These are phyloP conservation scores for Mesorhabditis spiculigera DNA, from an alignment of 2,888 invertebrate species.

Conservation along the genomic window DNA sequence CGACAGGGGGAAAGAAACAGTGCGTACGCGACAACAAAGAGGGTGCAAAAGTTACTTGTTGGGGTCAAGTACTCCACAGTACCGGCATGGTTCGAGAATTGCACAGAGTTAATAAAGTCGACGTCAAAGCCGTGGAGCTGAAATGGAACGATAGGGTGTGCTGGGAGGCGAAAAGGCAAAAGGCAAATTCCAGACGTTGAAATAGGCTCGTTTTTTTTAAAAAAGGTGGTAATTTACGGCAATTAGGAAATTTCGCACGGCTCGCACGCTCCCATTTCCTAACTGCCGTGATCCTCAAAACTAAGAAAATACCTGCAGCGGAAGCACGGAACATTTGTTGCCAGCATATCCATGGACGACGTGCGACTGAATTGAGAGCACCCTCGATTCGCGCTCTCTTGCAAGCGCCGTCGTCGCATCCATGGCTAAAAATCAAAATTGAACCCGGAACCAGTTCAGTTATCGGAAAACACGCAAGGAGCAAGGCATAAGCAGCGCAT, in stretches of 20 bases:
- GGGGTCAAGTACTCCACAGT: slow-evolving; percentile 30
- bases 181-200: no score
- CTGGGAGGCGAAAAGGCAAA: no score
- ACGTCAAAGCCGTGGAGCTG: slow-evolving; percentile 94
- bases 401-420: slow-evolving; percentile 14
- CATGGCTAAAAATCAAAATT: neutral
- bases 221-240: no score
- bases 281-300: neutral
- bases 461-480: no score
- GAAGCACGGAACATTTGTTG: slow-evolving; percentile 94
- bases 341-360: slow-evolving; percentile 98
- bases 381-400: slow-evolving; percentile 23
- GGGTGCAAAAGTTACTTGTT: slow-evolving; percentile 26
- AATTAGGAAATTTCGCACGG: no score
- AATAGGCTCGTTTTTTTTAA: no score
- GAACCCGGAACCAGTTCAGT: no score
- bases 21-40: neutral
- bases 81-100: slow-evolving; percentile 93
- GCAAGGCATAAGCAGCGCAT: no score
- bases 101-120: slow-evolving; percentile 93
- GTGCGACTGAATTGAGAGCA: slow-evolving; percentile 79
- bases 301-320: slow-evolving; percentile 76
- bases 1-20: slow-evolving; percentile 2
- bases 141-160: slow-evolving; percentile 11
- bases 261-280: neutral